phyloP scores from a whole-genome alignment of 2,113 vertebrate genomes.

The Labrus mixtus region DNA sequence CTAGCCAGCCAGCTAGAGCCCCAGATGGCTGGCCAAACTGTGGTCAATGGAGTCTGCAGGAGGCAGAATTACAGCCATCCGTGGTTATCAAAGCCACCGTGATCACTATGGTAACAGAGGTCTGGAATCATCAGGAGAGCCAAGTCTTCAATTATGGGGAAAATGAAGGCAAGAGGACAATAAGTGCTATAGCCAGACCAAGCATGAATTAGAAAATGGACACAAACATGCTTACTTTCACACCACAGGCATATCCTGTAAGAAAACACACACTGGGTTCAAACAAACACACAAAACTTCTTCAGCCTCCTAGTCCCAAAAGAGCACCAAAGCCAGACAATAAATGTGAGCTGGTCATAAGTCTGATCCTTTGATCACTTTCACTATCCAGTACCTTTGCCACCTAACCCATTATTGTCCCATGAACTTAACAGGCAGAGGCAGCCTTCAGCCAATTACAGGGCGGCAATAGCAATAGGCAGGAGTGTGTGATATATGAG shows the following conservation, averaged over 20 bases:
- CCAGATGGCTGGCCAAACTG: constrained; percentile 66
- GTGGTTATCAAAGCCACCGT: constrained; percentile 59
- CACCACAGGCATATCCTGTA: not conserved
- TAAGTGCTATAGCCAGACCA: constrained; percentile 37
- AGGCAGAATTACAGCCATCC: constrained; percentile 61
- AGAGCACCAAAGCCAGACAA: constrained; percentile 70
- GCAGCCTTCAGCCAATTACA: constrained; percentile 75
- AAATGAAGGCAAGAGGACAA: constrained; percentile 43
- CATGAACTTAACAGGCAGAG: constrained; percentile 74
- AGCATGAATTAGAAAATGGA: constrained; percentile 25
- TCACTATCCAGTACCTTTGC: constrained; percentile 82
- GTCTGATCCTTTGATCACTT: constrained; percentile 73
- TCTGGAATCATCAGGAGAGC: constrained; percentile 59
- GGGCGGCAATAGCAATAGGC: constrained; percentile 76
- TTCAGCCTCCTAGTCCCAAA: constrained; percentile 32
- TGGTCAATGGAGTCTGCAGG: constrained; percentile 63
- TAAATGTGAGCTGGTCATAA: constrained; percentile 52
- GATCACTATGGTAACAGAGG: constrained; percentile 63
- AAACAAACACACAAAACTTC: not conserved
- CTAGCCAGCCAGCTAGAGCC: constrained; percentile 43
- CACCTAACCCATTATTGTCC: constrained; percentile 82
- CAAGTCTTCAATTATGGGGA: constrained; percentile 62
- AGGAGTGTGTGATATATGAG: constrained; percentile 78
- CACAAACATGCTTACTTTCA: constrained; percentile 20
- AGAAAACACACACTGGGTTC: not conserved